phyloP scores from a whole-genome alignment of 2,888 invertebrate species.

The Polietes domitor region DNA sequence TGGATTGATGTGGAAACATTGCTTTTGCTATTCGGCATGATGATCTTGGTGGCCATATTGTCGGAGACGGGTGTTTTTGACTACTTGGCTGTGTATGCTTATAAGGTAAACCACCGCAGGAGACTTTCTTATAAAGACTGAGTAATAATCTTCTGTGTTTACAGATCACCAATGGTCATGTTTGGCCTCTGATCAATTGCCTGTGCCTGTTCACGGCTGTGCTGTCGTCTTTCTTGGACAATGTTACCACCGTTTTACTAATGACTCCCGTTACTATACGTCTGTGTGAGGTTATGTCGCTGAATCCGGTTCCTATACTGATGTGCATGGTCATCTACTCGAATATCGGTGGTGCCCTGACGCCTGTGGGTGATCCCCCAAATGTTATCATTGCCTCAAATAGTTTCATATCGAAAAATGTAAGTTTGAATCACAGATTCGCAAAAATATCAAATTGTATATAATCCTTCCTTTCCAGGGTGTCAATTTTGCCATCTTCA shows the following conservation, averaged over 20 bases:
- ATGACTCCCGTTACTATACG: slow-evolving; percentile 90
- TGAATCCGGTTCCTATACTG: slow-evolving; percentile 93
- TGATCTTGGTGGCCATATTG: slow-evolving; percentile 89
- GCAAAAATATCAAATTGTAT: neutral
- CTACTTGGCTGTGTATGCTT: slow-evolving; percentile 87
- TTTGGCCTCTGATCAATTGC: slow-evolving; percentile 88
- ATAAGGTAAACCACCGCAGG: slow-evolving; percentile 82
- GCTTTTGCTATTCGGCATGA: slow-evolving; percentile 88
- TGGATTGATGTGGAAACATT: slow-evolving; percentile 90
- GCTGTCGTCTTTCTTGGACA: slow-evolving; percentile 88
- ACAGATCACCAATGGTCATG: slow-evolving; percentile 86
- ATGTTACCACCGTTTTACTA: slow-evolving; percentile 89
- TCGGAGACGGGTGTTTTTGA: slow-evolving; percentile 91
- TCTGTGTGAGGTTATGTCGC: slow-evolving; percentile 93
- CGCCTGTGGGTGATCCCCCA: slow-evolving; percentile 96
- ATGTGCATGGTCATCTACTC: slow-evolving; percentile 95
- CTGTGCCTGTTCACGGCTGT: slow-evolving; percentile 87
- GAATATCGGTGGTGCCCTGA: slow-evolving; percentile 94
- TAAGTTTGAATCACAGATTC: slow-evolving; percentile 67
- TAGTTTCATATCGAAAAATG: slow-evolving; percentile 79
- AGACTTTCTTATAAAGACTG: neutral
- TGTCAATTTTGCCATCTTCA: slow-evolving; percentile 90
- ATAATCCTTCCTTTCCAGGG: slow-evolving; percentile 83
- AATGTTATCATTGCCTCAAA: slow-evolving; percentile 81
- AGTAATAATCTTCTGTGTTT: neutral